Conservation (phyloP, 2,797 vertebrate species). For the Clamator glandarius region DNA sequence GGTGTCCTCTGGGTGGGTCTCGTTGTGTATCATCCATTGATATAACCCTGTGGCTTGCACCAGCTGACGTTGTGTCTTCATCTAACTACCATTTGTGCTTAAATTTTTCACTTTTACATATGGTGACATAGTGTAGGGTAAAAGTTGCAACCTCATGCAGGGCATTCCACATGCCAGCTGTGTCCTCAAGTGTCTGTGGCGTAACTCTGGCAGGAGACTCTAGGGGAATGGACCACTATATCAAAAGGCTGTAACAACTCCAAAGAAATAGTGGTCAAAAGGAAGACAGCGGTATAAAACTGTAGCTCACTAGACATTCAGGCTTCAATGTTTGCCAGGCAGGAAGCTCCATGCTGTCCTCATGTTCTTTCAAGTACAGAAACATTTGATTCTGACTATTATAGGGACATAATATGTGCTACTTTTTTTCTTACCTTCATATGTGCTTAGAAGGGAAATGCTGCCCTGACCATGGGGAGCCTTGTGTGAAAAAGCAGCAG, state of each 20-base stretch:
- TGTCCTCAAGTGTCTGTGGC: background rate
- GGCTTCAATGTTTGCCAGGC: background rate
- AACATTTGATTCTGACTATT: background rate
- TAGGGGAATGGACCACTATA: background rate
- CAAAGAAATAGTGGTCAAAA: background rate
- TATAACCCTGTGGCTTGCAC: accelerated
- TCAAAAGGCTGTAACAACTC: background rate
- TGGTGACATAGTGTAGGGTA: background rate
- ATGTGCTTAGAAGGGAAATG: background rate
- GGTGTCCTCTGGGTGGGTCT: background rate
- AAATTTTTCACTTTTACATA: background rate
- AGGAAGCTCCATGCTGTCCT: background rate
- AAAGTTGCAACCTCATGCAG: background rate
- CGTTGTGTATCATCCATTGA: background rate
- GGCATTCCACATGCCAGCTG: background rate
- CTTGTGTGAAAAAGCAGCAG: slow-evolving; percentile 1
- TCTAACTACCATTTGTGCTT: background rate
- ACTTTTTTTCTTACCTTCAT: background rate
- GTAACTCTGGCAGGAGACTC: background rate
- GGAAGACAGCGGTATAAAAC: background rate
- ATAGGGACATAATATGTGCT: background rate
- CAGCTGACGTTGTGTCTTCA: background rate
- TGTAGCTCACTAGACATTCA: background rate
- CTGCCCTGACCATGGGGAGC: background rate
- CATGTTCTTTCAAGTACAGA: background rate